These are phyloP conservation scores for Tridacna crocea DNA, from an alignment of 2,888 invertebrate genomes.

Conservation along the genomic window DNA sequence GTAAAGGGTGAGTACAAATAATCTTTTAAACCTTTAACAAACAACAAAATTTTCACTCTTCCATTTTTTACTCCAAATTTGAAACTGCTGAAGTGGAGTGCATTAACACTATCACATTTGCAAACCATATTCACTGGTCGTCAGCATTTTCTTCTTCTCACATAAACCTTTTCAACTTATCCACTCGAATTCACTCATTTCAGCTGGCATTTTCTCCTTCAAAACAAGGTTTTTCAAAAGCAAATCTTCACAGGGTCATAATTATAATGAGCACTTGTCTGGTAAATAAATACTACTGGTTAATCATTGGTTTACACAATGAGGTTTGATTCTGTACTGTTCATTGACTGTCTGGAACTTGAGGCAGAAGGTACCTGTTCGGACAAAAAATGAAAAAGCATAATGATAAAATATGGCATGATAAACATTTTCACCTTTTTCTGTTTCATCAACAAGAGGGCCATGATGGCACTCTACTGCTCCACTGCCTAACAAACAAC, in stretches of 20 bases:
- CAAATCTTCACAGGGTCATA: neutral
- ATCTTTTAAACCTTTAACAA: too few species aligned
- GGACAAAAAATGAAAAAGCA: neutral
- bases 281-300: neutral
- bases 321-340: conserved; percentile 17
- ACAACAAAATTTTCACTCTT: too few species aligned
- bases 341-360: conserved; percentile 7
- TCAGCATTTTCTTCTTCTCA: too few species aligned
- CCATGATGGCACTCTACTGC: too few species aligned
- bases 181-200: neutral
- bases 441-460: neutral
- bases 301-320: neutral
- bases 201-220: neutral
- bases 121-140: too few species aligned
- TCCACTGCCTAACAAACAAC: too few species aligned
- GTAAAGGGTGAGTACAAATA: too few species aligned
- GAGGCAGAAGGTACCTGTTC: conserved; percentile 5
- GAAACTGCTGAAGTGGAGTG: too few species aligned
- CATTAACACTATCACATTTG: too few species aligned
- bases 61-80: too few species aligned
- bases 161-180: too few species aligned
- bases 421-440: neutral
- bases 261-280: neutral
- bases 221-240: neutral
- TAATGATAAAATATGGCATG: neutral